Evolutionary conservation across 2,888 invertebrate genomes (phyloP), one percentile per base, ranked within the genome.

Genomic region (Apotomis capreana): DNA sequence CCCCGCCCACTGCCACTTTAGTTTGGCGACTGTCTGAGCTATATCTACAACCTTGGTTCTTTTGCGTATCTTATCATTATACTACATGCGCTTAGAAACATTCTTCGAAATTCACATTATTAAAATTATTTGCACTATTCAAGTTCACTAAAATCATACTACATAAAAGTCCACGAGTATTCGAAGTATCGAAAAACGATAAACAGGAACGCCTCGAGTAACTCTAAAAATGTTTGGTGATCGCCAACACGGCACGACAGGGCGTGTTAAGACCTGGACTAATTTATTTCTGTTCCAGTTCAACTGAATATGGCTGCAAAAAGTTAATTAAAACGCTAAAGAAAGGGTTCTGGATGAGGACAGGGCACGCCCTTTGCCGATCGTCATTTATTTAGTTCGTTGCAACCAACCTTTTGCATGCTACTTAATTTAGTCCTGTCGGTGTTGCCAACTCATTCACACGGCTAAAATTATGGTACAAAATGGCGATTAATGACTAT

Each of bases 241-340:
- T 15, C 58, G 71, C 71, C 68, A 72, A 63, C 52, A 52, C 51
- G 51, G 51, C 67, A 68, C 68, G 68, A 72, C 67, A 72, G 57
- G 62, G 59, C 72, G 61, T 46, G 58, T 63, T 62, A 63, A 68
- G 68, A 68, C 71, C 71, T 74, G 69, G 40, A 60, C 69, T 69
- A 73, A 73, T 76, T 77, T 73, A 62, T 68, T 63, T 46, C 61
- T 67, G 55, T 74, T 69, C 74, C 76, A 76, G 65, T 76, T 69
- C 68, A 73, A 57, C 64, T 73, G 70, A 67, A 70, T 68, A 62
- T 57, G 59, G 69, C 37, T 63, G 85, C 83, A 86, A 90, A 91
- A 90, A 89, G 89, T 88, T 90, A 91, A 90, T 91, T 88, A 90
- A 88, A 89, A 83, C 79, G 80, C 80, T 85, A 82, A 82, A 83